Percentiles rank a stretch among this genome's conserved stretches.
These are phyloP conservation scores for Enteromius thamalakanensis DNA, from an alignment of 2,797 vertebrate species.

Conservation along the genomic window DNA sequence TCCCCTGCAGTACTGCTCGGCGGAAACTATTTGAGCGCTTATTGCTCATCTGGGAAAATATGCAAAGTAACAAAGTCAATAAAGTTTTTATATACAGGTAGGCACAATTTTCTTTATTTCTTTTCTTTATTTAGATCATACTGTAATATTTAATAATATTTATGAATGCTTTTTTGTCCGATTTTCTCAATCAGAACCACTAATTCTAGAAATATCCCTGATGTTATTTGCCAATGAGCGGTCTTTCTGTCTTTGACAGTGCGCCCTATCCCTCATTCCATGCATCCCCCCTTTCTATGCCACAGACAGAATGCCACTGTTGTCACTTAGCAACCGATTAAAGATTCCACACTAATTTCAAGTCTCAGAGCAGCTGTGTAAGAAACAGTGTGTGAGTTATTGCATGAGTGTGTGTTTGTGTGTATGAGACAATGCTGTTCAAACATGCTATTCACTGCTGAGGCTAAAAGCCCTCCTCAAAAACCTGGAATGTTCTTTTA, in stretches of 20 bases:
- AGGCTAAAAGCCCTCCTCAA: constrained; percentile 40
- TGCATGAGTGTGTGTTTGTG: not conserved
- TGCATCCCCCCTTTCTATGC: constrained; percentile 38
- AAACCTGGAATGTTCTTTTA: constrained; percentile 52
- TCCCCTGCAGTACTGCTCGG: constrained; percentile 93
- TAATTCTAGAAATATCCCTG: not conserved
- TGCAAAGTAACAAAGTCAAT: not conserved
- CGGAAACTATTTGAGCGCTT: constrained; percentile 97
- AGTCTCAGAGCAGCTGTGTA: constrained; percentile 53
- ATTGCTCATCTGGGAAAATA: constrained; percentile 87
- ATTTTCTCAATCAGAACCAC: not conserved
- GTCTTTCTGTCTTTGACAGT: constrained; percentile 45
- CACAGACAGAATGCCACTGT: constrained; percentile 63
- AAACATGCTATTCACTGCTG: constrained; percentile 36
- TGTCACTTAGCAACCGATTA: constrained; percentile 71
- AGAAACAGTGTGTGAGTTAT: constrained; percentile 32
- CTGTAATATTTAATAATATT: not conserved
- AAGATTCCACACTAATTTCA: constrained; percentile 56
- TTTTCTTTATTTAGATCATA: not conserved
- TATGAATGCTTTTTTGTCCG: not conserved
- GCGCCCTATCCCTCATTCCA: constrained; percentile 25
- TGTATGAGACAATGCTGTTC: constrained; percentile 13
- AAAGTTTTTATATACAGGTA: not conserved
- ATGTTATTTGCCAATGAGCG: constrained; percentile 17
- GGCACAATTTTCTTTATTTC: not conserved